Evolutionary conservation across 2,888 invertebrate species (phyloP).

Genomic region (Rapana venosa): DNA sequence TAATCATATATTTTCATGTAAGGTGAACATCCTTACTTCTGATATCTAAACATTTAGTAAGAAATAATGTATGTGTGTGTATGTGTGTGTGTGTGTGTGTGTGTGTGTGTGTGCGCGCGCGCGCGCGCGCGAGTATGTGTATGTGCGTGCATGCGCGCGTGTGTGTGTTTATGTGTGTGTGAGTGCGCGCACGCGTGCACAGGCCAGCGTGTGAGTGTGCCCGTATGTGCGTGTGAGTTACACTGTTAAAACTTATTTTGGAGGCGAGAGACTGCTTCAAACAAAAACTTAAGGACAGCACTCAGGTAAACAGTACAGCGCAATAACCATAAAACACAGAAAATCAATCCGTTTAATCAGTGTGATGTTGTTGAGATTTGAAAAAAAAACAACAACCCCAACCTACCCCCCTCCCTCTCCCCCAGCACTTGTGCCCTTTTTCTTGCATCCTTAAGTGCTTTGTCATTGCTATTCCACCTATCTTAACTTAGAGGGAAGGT

Average conservation of each 20-base stretch:
- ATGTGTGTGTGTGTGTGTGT: background rate
- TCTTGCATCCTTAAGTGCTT: no score
- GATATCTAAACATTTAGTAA: background rate
- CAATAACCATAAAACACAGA: no score
- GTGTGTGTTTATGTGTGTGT: background rate
- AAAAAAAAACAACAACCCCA: no score
- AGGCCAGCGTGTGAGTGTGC: background rate
- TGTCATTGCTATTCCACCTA: no score
- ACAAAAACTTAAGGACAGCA: background rate
- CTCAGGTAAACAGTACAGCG: no score
- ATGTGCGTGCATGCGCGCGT: background rate
- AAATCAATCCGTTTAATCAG: no score
- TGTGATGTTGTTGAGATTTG: no score
- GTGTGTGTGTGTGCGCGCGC: background rate
- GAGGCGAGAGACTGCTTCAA: background rate
- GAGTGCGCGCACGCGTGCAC: background rate
- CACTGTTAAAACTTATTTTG: no score
- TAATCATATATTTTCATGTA: background rate
- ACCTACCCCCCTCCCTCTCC: no score
- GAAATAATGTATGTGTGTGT: background rate
- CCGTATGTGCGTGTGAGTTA: background rate
- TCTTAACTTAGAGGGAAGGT: no score
- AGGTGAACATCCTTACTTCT: background rate
- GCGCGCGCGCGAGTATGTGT: background rate
- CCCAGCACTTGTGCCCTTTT: no score